A percentile compares a stretch with the other conserved stretches of the same genome.
Conservation (phyloP, 2,888 invertebrate species). For the Mythimna lalbum region DNA sequence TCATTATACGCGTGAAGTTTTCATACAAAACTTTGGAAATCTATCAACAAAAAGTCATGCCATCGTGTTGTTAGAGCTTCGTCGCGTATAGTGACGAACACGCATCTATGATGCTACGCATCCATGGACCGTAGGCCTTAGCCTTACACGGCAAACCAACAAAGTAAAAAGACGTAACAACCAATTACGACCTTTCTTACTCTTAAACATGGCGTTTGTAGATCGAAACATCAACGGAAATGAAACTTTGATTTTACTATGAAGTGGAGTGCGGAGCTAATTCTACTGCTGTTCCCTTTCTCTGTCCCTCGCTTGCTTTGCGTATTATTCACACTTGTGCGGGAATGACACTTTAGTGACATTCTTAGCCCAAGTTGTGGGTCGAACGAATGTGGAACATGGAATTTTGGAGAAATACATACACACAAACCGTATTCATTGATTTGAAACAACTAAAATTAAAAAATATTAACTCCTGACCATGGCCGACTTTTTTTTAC, state of each 20-base stretch:
- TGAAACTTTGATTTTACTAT: not conserved
- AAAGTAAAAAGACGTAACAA: not conserved
- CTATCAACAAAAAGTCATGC: no score
- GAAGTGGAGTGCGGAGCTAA: conserved; percentile 52
- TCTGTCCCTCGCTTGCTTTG: conserved; percentile 57
- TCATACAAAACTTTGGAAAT: no score
- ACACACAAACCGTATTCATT: no score
- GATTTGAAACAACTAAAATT: no score
- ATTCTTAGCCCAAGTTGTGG: conserved; percentile 45
- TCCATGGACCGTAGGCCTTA: no score
- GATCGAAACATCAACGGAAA: not conserved
- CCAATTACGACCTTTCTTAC: not conserved
- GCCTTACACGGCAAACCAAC: not conserved
- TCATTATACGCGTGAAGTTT: no score
- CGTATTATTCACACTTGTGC: conserved; percentile 53
- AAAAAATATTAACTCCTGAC: no score
- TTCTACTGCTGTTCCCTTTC: conserved; percentile 71
- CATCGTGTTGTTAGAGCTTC: no score
- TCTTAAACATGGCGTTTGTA: not conserved
- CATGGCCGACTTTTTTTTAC: no score
- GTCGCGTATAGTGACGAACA: no score
- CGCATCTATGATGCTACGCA: no score
- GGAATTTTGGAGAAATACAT: conserved; percentile 17
- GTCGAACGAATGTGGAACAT: conserved; percentile 38
- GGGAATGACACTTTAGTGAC: conserved; percentile 49